These are phyloP conservation scores for Agonopterix alstromeriana DNA, from an alignment of 2,888 invertebrate genomes.

Conservation along the genomic window DNA sequence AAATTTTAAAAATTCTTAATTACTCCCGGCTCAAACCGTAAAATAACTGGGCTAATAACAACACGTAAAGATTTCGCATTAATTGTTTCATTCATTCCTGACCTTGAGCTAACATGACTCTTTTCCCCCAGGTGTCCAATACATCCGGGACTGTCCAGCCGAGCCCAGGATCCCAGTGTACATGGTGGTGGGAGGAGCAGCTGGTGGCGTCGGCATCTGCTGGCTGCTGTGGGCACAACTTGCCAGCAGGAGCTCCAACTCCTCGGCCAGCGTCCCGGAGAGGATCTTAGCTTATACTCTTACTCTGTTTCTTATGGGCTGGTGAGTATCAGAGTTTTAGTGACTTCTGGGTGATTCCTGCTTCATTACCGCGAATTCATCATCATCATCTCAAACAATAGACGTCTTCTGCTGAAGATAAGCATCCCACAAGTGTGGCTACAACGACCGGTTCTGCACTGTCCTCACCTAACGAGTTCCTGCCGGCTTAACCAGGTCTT, in stretches of 20 bases:
- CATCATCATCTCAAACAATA: too few relatives aligned
- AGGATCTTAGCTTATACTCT: conserved; percentile 81
- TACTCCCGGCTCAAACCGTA: too few relatives aligned
- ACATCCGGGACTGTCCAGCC: conserved; percentile 86
- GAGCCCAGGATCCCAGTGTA: conserved; percentile 88
- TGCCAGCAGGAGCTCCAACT: conserved; percentile 76
- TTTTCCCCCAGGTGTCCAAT: conserved; percentile 84
- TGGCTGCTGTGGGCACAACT: conserved; percentile 82
- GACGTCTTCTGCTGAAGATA: too few relatives aligned
- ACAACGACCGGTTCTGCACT: too few relatives aligned
- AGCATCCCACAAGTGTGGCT: too few relatives aligned
- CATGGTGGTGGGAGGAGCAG: conserved; percentile 89
- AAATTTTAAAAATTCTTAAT: too few relatives aligned
- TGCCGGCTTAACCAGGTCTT: too few relatives aligned
- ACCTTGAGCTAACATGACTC: neutral
- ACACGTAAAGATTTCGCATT: too few relatives aligned
- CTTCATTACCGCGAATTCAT: neutral
- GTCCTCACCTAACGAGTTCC: too few relatives aligned
- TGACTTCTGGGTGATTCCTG: neutral
- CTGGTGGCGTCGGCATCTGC: conserved; percentile 83
- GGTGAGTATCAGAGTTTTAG: conserved; percentile 54
- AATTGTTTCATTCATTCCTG: too few relatives aligned
- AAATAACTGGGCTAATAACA: too few relatives aligned
- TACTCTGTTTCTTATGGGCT: conserved; percentile 82
- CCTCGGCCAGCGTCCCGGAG: conserved; percentile 70